Conservation (phyloP, 1,140 invertebrate species). For the Aricia agestis region DNA sequence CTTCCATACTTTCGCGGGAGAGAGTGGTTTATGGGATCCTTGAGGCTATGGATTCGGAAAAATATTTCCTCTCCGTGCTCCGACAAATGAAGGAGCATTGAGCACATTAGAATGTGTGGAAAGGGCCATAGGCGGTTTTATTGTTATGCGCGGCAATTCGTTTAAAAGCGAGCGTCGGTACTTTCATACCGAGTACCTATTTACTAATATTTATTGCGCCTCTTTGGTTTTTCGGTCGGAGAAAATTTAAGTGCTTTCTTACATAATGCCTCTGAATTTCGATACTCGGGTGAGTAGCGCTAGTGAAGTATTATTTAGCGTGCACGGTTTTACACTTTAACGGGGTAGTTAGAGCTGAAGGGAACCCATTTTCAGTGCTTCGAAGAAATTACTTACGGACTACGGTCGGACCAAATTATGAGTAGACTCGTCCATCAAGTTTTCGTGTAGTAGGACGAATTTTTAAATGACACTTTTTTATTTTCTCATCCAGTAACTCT, state of each 20-base stretch:
- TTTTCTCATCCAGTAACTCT: too few species aligned
- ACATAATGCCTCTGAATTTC: slow-evolving; percentile 30
- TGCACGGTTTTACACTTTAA: slow-evolving; percentile 15
- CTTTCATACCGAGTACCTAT: slow-evolving; percentile 61
- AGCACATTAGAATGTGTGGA: slow-evolving; percentile 72
- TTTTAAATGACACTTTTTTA: too few species aligned
- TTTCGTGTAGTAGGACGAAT: too few species aligned
- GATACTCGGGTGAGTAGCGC: slow-evolving; percentile 21
- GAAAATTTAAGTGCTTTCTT: slow-evolving; percentile 43
- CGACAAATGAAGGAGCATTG: slow-evolving; percentile 72
- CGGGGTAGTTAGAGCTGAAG: slow-evolving; percentile 6
- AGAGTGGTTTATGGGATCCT: slow-evolving; percentile 77
- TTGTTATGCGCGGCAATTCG: slow-evolving; percentile 73
- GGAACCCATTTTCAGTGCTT: slow-evolving; percentile 8
- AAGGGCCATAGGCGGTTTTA: slow-evolving; percentile 67
- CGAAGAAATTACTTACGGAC: background rate
- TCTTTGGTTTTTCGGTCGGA: slow-evolving; percentile 45
- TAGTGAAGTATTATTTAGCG: slow-evolving; percentile 16
- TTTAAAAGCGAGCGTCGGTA: slow-evolving; percentile 70
- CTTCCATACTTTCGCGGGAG: slow-evolving; percentile 75
- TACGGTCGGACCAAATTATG: background rate
- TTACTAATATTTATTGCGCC: slow-evolving; percentile 69
- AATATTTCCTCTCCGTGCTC: slow-evolving; percentile 74
- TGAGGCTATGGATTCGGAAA: slow-evolving; percentile 77
- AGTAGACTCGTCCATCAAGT: too few species aligned